Evolutionary conservation across 2,113 vertebrate genomes (phyloP), one percentile per base, ranked within the genome.

Genomic region (Ceyx melanurus): DNA sequence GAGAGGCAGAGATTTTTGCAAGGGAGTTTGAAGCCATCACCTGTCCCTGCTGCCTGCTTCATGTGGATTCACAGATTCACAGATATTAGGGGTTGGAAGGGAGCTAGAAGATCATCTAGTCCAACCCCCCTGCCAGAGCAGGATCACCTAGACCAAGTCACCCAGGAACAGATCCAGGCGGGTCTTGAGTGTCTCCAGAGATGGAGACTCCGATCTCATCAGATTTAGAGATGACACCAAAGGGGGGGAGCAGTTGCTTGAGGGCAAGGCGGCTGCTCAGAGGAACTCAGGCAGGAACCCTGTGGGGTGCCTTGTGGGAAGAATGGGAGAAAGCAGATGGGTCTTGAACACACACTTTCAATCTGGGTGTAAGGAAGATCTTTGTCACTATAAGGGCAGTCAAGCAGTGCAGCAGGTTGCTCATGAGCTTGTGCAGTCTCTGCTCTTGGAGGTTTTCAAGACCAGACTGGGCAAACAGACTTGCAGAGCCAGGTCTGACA

Each of bases 171-270:
- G 37, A 37, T 37, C 37, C 37, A 37, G 37, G 37, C 37, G 9
- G 37, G 37, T 37, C 9, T 37, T 10, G 35, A 10, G 37, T 37
- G 37, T 37, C 37, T 37, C 37, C 37, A 37, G 37, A 37, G 37
- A 37, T 37, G 37, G 37, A 37, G 37, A 37, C 37, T 37, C 37
- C 23, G 25, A 43, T 54, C 31, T 75, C 37, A 50, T 58, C 7
- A n/a, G 5, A 60, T 64, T 75, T 76, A 67, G 17, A 58, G 23
- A 48, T 73, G 21, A 33, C 9, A 62, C 19, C 29, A 35, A 57
- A n/a, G 1, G 2, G 4, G 4, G 11, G 35, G 11, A 18, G 10
- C 43, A 76, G 3, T 1, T 61, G 35, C 20, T 73, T 5, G 2
- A 80, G 80, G 73, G 37, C 51, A 70, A 14, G 20, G 37, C 65